These are phyloP conservation scores for Brachirus orientalis DNA, from an alignment of 2,113 vertebrate species.

Conservation along the genomic window DNA sequence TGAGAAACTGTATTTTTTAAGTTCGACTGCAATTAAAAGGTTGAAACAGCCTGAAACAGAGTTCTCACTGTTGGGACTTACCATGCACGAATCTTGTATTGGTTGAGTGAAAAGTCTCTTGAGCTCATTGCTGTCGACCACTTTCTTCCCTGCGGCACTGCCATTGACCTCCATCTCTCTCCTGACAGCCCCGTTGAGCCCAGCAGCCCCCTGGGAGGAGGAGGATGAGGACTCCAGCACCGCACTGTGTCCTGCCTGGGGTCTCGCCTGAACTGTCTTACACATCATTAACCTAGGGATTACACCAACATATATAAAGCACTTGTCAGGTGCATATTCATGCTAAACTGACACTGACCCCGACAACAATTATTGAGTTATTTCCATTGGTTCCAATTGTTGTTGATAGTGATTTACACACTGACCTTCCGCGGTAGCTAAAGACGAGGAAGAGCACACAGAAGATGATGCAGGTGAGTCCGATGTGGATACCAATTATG, in stretches of 20 bases:
- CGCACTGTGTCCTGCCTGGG: conserved; percentile 82
- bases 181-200: conserved; percentile 81
- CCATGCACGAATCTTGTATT: conserved; percentile 70
- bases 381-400: conserved; percentile 9
- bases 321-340: neutral
- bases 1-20: no score
- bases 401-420: neutral
- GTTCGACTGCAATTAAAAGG: no score
- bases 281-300: conserved; percentile 89
- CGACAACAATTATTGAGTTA: conserved; percentile 7
- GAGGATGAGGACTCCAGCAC: conserved; percentile 77
- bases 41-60: no score
- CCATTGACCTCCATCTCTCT: conserved; percentile 75
- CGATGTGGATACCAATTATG: conserved; percentile 95
- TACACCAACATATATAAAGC: conserved; percentile 28
- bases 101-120: conserved; percentile 86
- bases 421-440: conserved; percentile 94
- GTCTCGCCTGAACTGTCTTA: conserved; percentile 89
- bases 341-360: neutral
- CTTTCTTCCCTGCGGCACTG: conserved; percentile 70
- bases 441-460: conserved; percentile 96
- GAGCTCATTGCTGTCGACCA: conserved; percentile 86
- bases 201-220: conserved; percentile 76
- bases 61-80: conserved; percentile 71
- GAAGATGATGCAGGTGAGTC: conserved; percentile 96